A percentile compares a stretch with the other conserved stretches of the same genome.
These are phyloP conservation scores for Eupithecia exiguata DNA, from an alignment of 2,888 invertebrate genomes.

Conservation along the genomic window DNA sequence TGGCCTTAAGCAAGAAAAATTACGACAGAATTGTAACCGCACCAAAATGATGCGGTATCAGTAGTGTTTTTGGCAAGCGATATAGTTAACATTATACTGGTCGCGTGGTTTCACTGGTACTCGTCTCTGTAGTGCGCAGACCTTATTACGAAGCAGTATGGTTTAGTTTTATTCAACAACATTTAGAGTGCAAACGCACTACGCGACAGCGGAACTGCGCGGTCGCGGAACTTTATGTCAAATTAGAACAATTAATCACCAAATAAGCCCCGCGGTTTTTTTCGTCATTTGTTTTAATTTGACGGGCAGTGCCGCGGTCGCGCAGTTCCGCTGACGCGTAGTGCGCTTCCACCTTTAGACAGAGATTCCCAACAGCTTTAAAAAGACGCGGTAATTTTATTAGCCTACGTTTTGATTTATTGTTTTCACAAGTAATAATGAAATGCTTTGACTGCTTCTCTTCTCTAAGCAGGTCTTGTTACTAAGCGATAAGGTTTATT, in stretches of 20 bases:
- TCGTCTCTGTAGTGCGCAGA: constrained; percentile 79
- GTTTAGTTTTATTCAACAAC: constrained; percentile 26
- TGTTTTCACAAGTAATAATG: constrained; percentile 51
- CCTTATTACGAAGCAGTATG: constrained; percentile 26
- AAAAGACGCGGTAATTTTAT: background rate
- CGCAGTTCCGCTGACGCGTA: too few relatives aligned
- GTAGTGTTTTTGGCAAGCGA: background rate
- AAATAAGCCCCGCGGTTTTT: too few relatives aligned
- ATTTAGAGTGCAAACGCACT: too few relatives aligned
- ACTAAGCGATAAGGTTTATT: background rate
- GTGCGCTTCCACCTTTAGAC: too few relatives aligned
- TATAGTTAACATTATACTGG: background rate
- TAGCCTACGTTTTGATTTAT: background rate
- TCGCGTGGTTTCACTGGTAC: constrained; percentile 91
- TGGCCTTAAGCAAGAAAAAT: background rate
- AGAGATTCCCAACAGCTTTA: background rate
- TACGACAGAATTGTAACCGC: background rate
- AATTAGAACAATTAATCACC: too few relatives aligned
- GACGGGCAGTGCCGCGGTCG: too few relatives aligned
- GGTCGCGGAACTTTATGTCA: too few relatives aligned
- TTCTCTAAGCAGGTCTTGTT: constrained; percentile 69
- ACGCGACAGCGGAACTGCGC: too few relatives aligned
- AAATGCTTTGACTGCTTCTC: constrained; percentile 90
- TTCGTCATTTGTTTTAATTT: too few relatives aligned
- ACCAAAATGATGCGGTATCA: background rate